Evolutionary conservation across 1,140 invertebrate species (phyloP), one percentile per base, ranked within the genome.

Genomic region (Nebria ingens): DNA sequence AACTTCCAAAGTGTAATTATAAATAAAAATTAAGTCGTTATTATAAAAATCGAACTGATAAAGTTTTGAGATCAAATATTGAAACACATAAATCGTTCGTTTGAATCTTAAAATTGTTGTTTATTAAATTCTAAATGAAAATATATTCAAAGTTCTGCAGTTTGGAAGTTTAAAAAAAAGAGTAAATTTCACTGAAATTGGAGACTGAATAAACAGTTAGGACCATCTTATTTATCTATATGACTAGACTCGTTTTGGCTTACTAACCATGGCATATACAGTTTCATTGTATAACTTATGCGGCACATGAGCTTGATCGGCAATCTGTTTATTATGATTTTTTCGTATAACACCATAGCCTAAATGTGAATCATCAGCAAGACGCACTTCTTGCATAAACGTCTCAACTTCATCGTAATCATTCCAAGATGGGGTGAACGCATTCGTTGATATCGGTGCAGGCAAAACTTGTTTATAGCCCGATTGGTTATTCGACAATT

Each of bases 251-350:
- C 80, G 76, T 79, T 88, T 89, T 69, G 86, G 81, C 68, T 88
- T 88, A 62, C 84, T 87, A 40, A 90, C 81, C 62, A 89, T 79
- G 45, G 86, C 86, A 73, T 89, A 90, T 64, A 87, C 82, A 52
- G 79, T 79, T 53, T 86, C 81, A 71, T 89, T 88, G 58, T 82
- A 84, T 62, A 78, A 79, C 62, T 81, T 81, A 65, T 86, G 83
- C 62, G 78, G 78, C 9, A 74, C 68, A 66, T 71, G 53, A 66
- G 73, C 61, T 70, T 71, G 50, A 71, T 65, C 20, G 60, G 61
- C 51, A 38, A 55, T 62, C 29, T 53, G 42, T 51, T 57, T 68
- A 56, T 71, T 69, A 25, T 66, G 67, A 66, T 72, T 70, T 67
- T 88, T 89, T 45, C 84, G 73, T 15, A 89, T 83, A 60, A 86